Evolutionary conservation across 2,113 vertebrate genomes (phyloP), one percentile per base, ranked within the genome.

Genomic region (Neodontobutis hainanensis): DNA sequence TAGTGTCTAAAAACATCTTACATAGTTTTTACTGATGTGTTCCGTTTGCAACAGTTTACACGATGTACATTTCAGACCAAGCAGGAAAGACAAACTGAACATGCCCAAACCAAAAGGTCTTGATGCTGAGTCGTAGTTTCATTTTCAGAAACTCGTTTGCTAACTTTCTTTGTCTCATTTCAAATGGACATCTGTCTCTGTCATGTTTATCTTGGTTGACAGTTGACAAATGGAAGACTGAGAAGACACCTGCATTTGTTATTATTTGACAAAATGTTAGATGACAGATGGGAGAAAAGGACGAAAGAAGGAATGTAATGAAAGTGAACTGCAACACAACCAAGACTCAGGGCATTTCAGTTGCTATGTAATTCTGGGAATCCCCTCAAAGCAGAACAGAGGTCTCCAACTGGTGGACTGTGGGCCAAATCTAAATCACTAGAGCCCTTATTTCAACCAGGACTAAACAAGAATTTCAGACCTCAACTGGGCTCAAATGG

Each of bases 181-280:
- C 19, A 60, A 73, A 44, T 38, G 46, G 60, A 64, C 15, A 73
- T 77, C 32, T 44, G 45, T 68, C 51, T 65, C 42, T 46, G 62
- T 74, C 65, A 70, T 1, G 42, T 47, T 65, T 19, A 63, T 60
- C 68, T 56, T 40, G 74, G 64, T 38, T 42, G 11, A 42, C 40
- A 0, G 44, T 59, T 71, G 60, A 81, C 61, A 76, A 76, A 78
- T 62, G 75, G 65, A 53, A 34, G 53, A 59, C 44, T 19, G 48
- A 35, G 12, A 47, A 56, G 66, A 73, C 59, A 73, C 68, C 81
- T 76, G 75, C n/a, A 73, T 65, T 71, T 79, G 71, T 71, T 81
- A 56, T 38, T 10, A 35, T 61, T 70, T 57, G 16, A 62, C 61
- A 62, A 72, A 65, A 75, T 52, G 64, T 42, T 11, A 53, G 64